Evolutionary conservation across 2,888 invertebrate species (phyloP).

Genomic region (Drosophila prolongata): DNA sequence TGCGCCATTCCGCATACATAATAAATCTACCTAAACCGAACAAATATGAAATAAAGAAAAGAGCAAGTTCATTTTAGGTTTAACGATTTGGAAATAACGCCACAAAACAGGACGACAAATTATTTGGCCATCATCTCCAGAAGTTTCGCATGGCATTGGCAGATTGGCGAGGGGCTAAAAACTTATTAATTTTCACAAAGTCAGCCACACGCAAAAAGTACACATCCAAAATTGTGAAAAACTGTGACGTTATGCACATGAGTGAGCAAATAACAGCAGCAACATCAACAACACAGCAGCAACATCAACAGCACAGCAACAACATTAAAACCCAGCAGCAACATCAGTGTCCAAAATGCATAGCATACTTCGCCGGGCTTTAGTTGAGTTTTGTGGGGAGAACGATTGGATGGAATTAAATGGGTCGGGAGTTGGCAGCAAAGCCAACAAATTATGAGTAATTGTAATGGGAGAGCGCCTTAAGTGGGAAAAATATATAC

Average conservation of each 20-base stretch:
- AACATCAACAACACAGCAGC: constrained; percentile 4
- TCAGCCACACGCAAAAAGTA: constrained; percentile 51
- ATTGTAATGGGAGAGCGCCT: constrained; percentile 18
- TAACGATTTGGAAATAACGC: constrained; percentile 75
- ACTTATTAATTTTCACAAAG: constrained; percentile 77
- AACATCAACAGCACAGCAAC: constrained; percentile 3
- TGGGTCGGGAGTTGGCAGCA: neutral
- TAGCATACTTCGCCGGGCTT: constrained; percentile 64
- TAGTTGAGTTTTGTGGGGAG: constrained; percentile 2
- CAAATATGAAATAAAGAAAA: constrained; percentile 19
- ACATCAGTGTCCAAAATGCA: constrained; percentile 34
- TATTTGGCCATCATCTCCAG: constrained; percentile 79
- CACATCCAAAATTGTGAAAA: constrained; percentile 27
- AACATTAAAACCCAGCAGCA: neutral
- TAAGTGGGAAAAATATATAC: neutral
- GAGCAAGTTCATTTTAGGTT: constrained; percentile 61
- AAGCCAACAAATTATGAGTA: constrained; percentile 50
- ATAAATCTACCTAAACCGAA: constrained; percentile 65
- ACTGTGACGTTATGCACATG: constrained; percentile 67
- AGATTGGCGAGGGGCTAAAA: constrained; percentile 42
- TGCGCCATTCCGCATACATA: constrained; percentile 57
- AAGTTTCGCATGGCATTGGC: constrained; percentile 41
- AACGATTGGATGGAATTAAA: constrained; percentile 9
- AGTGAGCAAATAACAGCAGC: constrained; percentile 52
- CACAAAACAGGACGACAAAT: constrained; percentile 73